A percentile compares a stretch with the other conserved stretches of the same genome.
phyloP scores from a whole-genome alignment of 1,140 invertebrate genomes.

The Vanessa tameamea region DNA sequence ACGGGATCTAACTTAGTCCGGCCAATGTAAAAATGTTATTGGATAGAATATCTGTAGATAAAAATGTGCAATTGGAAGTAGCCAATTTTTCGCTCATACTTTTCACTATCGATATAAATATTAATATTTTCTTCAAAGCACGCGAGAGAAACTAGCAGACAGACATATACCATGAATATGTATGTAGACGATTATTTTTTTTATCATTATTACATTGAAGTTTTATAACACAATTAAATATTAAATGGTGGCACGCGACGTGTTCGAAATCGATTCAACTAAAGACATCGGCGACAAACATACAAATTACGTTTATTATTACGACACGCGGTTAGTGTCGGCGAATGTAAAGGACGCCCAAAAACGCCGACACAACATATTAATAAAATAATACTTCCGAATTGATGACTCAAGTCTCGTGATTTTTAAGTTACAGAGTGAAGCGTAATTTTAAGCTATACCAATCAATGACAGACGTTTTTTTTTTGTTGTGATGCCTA shows the following conservation, averaged over 20 bases:
- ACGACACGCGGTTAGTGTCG: conserved; percentile 23
- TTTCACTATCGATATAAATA: no score
- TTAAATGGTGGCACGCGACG: conserved; percentile 3
- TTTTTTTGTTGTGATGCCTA: no score
- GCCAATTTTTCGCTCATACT: no score
- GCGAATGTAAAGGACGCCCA: conserved; percentile 10
- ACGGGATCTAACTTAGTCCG: no score
- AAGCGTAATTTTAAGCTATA: conserved; percentile 18
- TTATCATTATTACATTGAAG: background rate
- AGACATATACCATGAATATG: no score
- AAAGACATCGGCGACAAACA: conserved; percentile 1
- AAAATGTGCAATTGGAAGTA: no score
- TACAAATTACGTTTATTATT: conserved; percentile 17
- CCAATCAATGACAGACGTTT: no score
- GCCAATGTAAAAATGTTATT: no score
- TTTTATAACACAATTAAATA: conserved; percentile 5
- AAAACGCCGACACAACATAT: conserved; percentile 48
- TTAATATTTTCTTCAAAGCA: no score
- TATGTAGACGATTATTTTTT: no score
- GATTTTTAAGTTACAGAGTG: conserved; percentile 36
- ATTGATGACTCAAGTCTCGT: conserved; percentile 44
- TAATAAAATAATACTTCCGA: conserved; percentile 61
- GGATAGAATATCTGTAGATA: no score
- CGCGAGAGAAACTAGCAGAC: no score
- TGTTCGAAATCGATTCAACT: background rate